phyloP scores from a whole-genome alignment of 2,113 vertebrate genomes.

The Hyperoodon ampullatus region DNA sequence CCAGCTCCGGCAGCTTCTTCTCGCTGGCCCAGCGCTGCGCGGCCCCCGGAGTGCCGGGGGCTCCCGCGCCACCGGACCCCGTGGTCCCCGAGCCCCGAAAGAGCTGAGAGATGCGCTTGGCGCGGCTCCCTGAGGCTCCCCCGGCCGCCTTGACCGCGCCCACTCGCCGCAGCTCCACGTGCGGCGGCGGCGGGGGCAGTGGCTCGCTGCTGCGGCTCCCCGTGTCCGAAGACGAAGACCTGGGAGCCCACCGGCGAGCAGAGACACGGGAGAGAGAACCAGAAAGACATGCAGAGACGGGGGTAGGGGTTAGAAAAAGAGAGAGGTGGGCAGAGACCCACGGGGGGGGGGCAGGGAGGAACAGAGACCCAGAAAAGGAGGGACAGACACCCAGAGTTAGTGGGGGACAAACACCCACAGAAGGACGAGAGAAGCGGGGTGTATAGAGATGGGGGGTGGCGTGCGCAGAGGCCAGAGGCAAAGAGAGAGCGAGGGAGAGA shows the following conservation, averaged over 20 bases:
- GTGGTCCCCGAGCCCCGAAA: constrained; percentile 85
- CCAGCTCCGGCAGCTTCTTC: constrained; percentile 88
- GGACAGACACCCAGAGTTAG: neutral
- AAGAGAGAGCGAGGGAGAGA: neutral
- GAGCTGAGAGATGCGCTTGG: constrained; percentile 94
- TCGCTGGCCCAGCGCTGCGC: constrained; percentile 90
- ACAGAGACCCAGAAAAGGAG: neutral
- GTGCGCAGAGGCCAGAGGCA: neutral
- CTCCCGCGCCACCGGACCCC: constrained; percentile 73
- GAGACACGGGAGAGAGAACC: neutral
- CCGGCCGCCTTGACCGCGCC: constrained; percentile 80
- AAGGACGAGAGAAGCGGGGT: fast-evolving
- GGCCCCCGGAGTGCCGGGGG: constrained; percentile 83
- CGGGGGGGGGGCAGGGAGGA: too few species aligned
- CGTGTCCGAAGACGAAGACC: constrained; percentile 85
- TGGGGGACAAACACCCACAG: neutral
- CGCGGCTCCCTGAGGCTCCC: constrained; percentile 83
- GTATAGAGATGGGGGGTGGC: too few species aligned
- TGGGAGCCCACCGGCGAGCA: constrained; percentile 34
- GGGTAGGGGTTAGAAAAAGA: neutral
- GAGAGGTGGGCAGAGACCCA: neutral
- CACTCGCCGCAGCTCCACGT: constrained; percentile 82
- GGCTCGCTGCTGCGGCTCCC: constrained; percentile 84
- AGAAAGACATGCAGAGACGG: constrained; percentile 16
- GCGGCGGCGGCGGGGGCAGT: constrained; percentile 67